Percentiles rank a stretch among this genome's conserved stretches.
Conservation (phyloP, 1,140 invertebrate species). For the Trichoplusia ni region DNA sequence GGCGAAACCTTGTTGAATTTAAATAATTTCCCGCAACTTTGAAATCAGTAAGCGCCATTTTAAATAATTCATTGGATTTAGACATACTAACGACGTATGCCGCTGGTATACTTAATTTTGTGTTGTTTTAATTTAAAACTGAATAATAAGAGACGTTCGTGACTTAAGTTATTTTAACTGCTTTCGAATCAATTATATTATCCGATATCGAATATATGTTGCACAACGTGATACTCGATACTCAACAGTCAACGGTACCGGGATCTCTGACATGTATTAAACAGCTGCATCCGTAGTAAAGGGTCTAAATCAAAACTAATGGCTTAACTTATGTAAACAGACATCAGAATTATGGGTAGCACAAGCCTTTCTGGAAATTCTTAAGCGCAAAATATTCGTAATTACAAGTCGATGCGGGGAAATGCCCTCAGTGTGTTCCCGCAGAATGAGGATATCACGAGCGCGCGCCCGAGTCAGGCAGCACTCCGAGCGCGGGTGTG, state of each 20-base stretch:
- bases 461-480: constrained; percentile 22
- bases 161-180: no score
- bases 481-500: constrained; percentile 22
- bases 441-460: constrained; percentile 36
- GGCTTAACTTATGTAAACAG: constrained; percentile 39
- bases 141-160: no score
- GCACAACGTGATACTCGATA: constrained; percentile 51
- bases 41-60: constrained; percentile 4
- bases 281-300: constrained; percentile 30
- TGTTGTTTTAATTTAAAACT: no score
- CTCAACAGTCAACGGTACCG: constrained; percentile 40
- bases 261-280: constrained; percentile 36
- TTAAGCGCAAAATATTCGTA: constrained; percentile 39
- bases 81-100: neutral
- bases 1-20: constrained; percentile 33
- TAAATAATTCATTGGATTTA: constrained; percentile 21
- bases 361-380: constrained; percentile 33
- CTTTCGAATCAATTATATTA: no score
- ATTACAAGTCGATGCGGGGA: constrained; percentile 46
- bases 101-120: constrained; percentile 27
- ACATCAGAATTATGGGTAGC: constrained; percentile 31
- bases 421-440: constrained; percentile 30
- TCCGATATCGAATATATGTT: constrained; percentile 48
- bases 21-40: constrained; percentile 34
- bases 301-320: constrained; percentile 42